Conservation (phyloP, 2,113 vertebrate species). For the Aleadryas rufinucha region DNA sequence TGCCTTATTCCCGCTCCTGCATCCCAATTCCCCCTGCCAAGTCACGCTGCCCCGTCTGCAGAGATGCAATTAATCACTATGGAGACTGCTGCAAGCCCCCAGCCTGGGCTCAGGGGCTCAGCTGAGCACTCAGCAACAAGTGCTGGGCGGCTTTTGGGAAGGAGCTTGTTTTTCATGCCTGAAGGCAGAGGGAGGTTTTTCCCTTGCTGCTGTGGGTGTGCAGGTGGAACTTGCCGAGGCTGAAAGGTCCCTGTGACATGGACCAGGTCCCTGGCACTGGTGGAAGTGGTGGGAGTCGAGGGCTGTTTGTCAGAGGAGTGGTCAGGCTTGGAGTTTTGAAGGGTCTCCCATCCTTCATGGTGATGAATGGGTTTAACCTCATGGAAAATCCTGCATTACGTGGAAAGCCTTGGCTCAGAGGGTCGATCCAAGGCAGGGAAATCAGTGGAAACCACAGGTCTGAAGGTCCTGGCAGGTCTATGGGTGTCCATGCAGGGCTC, state of each 20-base stretch:
- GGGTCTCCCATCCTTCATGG: neutral
- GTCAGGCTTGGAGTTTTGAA: fast-evolving
- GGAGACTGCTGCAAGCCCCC: neutral
- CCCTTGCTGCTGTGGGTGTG: neutral
- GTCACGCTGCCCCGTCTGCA: neutral
- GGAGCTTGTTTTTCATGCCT: fast-evolving
- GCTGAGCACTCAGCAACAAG: neutral
- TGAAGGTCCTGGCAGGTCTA: neutral
- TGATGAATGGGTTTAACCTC: neutral
- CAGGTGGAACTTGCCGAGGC: neutral
- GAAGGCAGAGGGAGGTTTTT: neutral
- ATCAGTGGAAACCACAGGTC: neutral
- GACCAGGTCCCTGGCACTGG: neutral
- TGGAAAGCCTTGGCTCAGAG: neutral
- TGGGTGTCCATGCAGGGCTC: neutral
- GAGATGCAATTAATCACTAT: constrained; percentile 1
- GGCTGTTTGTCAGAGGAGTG: neutral
- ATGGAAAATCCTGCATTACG: neutral
- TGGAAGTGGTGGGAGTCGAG: fast-evolving
- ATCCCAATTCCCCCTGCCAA: neutral
- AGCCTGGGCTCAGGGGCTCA: neutral
- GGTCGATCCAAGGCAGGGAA: neutral
- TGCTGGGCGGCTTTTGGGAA: neutral
- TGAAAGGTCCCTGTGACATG: neutral
- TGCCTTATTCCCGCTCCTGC: neutral